Base-by-base conservation (phyloP, 2,888 invertebrate genomes). In the Tryphoninae sp. region DNA sequence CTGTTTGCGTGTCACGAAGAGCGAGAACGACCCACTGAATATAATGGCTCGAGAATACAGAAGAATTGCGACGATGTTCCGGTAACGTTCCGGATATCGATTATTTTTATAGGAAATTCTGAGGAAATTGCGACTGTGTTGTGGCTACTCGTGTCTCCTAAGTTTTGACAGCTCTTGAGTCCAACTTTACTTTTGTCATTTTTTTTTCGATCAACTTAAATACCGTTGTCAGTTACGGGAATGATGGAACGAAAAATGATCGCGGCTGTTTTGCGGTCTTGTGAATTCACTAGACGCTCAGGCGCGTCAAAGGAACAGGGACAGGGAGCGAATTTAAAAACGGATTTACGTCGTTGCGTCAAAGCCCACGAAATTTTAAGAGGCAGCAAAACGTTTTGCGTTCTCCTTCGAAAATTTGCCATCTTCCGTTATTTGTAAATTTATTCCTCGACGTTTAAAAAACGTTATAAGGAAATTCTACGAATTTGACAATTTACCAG, bases 11-110 rank as follows among this genome's bases (percentile, higher is more conserved):
- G 69, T 69, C 77, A 77, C 73, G 73, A 79, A 9, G 68, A 45
- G 45, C 77, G 55, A 49, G 61, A 72, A 62, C 16, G 73, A 64
- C 69, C 81, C 73, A 81, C 76, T 69, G 79, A 75, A 51, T 6
- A 33, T 33, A 33, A 33, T 6, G 6, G 6, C 33, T 33, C 33
- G 6, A 33, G 13, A 45, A 65, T 40, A 65, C 40, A 55, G 53
- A 67, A 82, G 33, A 79, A 76, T 82, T 42, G 75, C 68, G 62
- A 51, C 58, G 75, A 75, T 81, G 71, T 81, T 81, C 81, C 81
- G 82, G 72, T 69, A 42, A 71, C 74, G 76, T 82, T 80, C 76
- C 79, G 79, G 73, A 80, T 79, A 79, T 79, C 67, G 62, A 22
- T 51, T 68, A 40, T 68, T 42, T 61, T 42, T 76, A 45, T 11